phyloP scores from a whole-genome alignment of 1,140 invertebrate species.

The Marisa cornuarietis region DNA sequence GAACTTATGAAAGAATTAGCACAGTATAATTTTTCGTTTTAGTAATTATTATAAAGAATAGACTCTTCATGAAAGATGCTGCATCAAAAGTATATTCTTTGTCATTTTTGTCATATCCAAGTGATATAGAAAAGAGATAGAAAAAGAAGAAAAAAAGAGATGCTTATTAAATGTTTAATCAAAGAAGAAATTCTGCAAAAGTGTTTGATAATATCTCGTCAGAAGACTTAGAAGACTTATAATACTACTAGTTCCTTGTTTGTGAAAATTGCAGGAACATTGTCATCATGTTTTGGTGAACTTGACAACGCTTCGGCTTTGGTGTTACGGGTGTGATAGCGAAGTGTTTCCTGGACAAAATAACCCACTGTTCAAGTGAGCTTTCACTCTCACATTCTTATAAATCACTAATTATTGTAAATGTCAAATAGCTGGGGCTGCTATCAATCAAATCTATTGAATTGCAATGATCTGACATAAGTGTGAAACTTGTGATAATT shows the following conservation, averaged over 20 bases:
- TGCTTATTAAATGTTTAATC: no score
- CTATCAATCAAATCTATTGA: no score
- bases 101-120: background rate
- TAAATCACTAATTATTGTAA: no score
- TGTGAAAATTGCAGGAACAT: conserved; percentile 67
- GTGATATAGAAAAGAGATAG: background rate
- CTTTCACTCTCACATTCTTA: no score
- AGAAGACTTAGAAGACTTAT: background rate
- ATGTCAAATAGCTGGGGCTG: no score
- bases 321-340: conserved; percentile 85
- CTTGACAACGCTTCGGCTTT: conserved; percentile 80
- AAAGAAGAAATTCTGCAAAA: background rate
- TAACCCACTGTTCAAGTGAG: no score
- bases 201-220: background rate
- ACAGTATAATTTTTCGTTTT: no score
- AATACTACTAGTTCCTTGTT: background rate
- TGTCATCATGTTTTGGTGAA: conserved; percentile 85
- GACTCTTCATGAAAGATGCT: background rate
- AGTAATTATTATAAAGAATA: background rate
- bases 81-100: no score
- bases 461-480: no score
- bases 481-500: background rate
- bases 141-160: no score
- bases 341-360: conserved; percentile 72
- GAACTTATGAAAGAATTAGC: background rate